phyloP scores from a whole-genome alignment of 2,888 invertebrate species.

The Pachydiplax longipennis region DNA sequence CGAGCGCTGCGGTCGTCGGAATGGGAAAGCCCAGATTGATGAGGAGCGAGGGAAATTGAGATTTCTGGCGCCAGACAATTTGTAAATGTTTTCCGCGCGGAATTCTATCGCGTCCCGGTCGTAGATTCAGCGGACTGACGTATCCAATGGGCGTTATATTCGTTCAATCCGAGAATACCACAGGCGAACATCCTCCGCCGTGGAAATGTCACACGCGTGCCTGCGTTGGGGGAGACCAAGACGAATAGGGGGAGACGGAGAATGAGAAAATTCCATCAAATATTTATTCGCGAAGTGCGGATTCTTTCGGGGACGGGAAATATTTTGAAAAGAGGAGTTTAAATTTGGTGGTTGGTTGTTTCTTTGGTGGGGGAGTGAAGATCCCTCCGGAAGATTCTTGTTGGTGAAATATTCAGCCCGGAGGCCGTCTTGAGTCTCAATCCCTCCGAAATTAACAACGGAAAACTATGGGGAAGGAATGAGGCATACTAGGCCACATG shows the following conservation, averaged over 20 bases:
- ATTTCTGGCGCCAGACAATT: constrained; percentile 35
- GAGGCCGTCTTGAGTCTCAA: no score
- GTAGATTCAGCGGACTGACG: background rate
- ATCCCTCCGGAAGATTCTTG: no score
- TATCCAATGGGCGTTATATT: background rate
- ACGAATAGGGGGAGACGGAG: background rate
- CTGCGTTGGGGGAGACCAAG: background rate
- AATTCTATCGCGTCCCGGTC: background rate
- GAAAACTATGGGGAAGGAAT: no score
- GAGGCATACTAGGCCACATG: no score
- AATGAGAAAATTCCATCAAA: background rate
- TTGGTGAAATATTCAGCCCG: no score
- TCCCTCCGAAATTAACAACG: no score
- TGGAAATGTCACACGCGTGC: background rate
- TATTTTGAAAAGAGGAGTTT: no score
- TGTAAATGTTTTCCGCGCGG: constrained; percentile 12
- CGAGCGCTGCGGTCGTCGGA: background rate
- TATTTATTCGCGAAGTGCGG: no score
- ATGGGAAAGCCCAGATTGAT: background rate
- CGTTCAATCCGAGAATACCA: background rate
- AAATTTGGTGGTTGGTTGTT: no score
- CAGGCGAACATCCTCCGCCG: background rate
- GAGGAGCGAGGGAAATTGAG: background rate
- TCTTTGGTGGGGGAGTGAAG: no score
- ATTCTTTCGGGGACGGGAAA: no score